These are phyloP conservation scores for Oscarella lobularis DNA, from an alignment of 37 sponge, comb jelly and placozoan species.

Conservation along the genomic window DNA sequence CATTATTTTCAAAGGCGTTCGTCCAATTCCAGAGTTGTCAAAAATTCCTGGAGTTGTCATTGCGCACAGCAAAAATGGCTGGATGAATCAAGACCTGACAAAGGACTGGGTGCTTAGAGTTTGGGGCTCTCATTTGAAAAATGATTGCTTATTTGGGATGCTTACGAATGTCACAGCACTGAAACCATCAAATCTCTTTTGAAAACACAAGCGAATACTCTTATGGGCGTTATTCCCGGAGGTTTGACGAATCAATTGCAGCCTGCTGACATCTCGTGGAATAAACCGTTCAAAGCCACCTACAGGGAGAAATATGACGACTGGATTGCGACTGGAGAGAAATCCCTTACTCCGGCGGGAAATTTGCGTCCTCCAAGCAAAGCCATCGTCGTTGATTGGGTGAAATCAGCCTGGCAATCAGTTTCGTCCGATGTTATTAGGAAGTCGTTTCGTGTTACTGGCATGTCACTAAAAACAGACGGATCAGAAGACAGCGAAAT, in stretches of 20 bases:
- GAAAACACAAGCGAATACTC: slow-evolving; percentile 1
- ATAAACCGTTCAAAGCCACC: slow-evolving; percentile 24
- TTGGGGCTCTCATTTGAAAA: slow-evolving; percentile 33
- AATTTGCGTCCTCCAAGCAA: slow-evolving; percentile 34
- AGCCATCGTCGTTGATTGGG: slow-evolving; percentile 19
- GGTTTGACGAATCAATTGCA: slow-evolving; percentile 27
- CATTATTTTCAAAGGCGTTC: slow-evolving; percentile 43
- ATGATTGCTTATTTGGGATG: slow-evolving; percentile 40
- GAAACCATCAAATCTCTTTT: background rate
- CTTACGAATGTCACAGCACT: slow-evolving; percentile 37
- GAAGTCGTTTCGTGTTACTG: slow-evolving; percentile 30
- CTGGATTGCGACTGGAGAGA: slow-evolving; percentile 40
- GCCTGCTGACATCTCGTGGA: slow-evolving; percentile 38
- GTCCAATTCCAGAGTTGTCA: slow-evolving; percentile 12
- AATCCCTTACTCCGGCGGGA: slow-evolving; percentile 33
- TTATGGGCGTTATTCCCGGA: slow-evolving; percentile 32
- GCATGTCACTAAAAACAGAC: slow-evolving; percentile 16
- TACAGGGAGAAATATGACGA: slow-evolving; percentile 16
- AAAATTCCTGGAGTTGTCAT: slow-evolving; percentile 16
- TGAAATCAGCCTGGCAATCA: slow-evolving; percentile 28
- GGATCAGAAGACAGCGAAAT: slow-evolving; percentile 25
- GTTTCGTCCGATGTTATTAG: slow-evolving; percentile 16
- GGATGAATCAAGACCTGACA: slow-evolving; percentile 50
- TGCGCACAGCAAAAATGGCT: slow-evolving; percentile 22
- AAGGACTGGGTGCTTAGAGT: slow-evolving; percentile 21